Evolutionary conservation across 2,888 invertebrate species (phyloP).

Genomic region (Pyrrhopygopsis socrates): DNA sequence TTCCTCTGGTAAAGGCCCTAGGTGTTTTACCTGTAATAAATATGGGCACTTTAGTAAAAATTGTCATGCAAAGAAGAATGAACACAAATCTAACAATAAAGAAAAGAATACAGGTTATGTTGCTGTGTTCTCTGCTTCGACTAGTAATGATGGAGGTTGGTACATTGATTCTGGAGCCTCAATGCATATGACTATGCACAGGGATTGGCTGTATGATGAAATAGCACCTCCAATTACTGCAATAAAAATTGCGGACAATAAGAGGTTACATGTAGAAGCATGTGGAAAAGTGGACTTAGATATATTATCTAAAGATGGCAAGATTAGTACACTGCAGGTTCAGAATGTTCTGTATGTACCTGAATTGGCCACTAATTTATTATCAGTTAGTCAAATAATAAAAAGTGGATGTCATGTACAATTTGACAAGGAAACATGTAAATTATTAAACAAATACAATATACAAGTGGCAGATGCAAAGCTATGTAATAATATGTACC

Average conservation of each 20-base stretch:
- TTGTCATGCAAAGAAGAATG: background rate
- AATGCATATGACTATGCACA: slow-evolving; percentile 51
- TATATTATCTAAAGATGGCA: slow-evolving; percentile 23
- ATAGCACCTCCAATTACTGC: slow-evolving; percentile 44
- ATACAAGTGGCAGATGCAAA: slow-evolving; percentile 49
- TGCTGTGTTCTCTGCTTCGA: slow-evolving; percentile 26
- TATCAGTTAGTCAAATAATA: slow-evolving; percentile 70
- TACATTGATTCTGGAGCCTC: slow-evolving; percentile 57
- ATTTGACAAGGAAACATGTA: slow-evolving; percentile 48
- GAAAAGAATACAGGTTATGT: background rate
- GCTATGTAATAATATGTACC: slow-evolving; percentile 62
- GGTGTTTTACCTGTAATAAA: slow-evolving; percentile 19
- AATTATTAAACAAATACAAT: slow-evolving; percentile 32
- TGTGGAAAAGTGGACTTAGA: slow-evolving; percentile 37
- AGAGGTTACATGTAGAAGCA: slow-evolving; percentile 45
- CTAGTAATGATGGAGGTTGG: slow-evolving; percentile 15
- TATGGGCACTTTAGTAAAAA: slow-evolving; percentile 17
- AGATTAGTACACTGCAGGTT: slow-evolving; percentile 31
- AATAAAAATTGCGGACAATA: slow-evolving; percentile 61
- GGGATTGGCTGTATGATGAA: slow-evolving; percentile 64
- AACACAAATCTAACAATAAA: background rate
- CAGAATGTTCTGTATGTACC: slow-evolving; percentile 71
- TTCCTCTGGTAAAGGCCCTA: background rate
- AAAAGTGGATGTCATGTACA: slow-evolving; percentile 50
- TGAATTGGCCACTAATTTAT: slow-evolving; percentile 57